These are phyloP conservation scores for Ictalurus furcatus DNA, from an alignment of 2,113 vertebrate species.

Conservation along the genomic window DNA sequence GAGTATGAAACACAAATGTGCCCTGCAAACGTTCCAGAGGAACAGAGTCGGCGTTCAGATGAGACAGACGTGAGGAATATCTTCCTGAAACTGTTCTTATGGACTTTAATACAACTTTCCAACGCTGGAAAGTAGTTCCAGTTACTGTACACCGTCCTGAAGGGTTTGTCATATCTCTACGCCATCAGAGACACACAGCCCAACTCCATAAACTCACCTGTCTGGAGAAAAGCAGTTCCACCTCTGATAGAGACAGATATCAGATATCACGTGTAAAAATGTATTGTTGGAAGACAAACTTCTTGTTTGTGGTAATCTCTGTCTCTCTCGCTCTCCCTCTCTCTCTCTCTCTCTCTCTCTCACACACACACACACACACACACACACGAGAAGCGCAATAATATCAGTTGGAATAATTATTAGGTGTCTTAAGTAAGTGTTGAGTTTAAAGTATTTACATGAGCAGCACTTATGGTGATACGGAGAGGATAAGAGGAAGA, in stretches of 20 bases:
- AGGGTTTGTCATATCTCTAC: not conserved
- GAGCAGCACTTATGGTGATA: not conserved
- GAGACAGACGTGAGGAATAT: too few relatives aligned
- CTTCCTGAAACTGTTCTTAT: not conserved
- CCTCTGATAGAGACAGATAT: too few relatives aligned
- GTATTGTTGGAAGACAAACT: not conserved
- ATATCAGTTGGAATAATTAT: not conserved
- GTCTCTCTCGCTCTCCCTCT: too few relatives aligned
- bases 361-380: constrained; percentile 2
- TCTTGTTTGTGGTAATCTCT: too few relatives aligned
- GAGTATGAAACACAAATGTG: too few relatives aligned
- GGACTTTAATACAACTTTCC: not conserved
- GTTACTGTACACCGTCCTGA: not conserved
- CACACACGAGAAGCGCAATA: not conserved
- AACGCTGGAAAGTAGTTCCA: not conserved
- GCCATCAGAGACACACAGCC: not conserved
- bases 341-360: too few relatives aligned
- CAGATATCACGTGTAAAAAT: too few relatives aligned
- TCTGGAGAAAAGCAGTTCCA: too few relatives aligned
- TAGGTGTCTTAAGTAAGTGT: not conserved
- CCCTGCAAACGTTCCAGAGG: too few relatives aligned
- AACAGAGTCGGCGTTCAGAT: too few relatives aligned
- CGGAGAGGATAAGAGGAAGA: constrained; percentile 33
- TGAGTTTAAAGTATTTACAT: not conserved
- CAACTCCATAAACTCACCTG: too few relatives aligned